phyloP scores from a whole-genome alignment of 23 tunicate species.

The Styela plicata region DNA sequence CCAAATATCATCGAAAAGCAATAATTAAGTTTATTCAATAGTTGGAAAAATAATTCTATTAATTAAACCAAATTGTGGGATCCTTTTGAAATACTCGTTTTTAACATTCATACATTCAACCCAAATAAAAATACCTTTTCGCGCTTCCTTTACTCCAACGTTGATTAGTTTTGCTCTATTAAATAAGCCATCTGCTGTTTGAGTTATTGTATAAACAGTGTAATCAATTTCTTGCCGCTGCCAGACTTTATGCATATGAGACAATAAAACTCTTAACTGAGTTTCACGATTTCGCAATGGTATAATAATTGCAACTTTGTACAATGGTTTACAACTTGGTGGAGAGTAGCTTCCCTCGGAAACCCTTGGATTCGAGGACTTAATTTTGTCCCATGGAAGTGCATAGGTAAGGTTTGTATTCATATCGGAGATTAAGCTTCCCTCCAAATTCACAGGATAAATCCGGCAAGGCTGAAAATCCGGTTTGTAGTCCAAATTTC shows the following conservation, averaged over 20 bases:
- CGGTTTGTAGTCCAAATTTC: background rate
- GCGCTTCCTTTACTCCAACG: conserved; percentile 41
- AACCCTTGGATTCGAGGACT: background rate
- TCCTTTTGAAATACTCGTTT: too few species aligned
- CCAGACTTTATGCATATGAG: conserved; percentile 44
- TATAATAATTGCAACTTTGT: conserved; percentile 44
- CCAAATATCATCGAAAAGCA: too few species aligned
- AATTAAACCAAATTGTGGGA: too few species aligned
- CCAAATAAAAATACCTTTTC: too few species aligned
- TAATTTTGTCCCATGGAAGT: background rate
- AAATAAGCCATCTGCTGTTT: conserved; percentile 11
- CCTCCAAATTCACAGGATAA: background rate
- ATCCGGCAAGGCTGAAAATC: background rate
- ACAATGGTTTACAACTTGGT: conserved; percentile 22
- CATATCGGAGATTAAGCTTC: background rate
- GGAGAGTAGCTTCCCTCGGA: conserved; percentile 8
- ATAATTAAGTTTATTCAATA: too few species aligned
- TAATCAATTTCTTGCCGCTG: conserved; percentile 56
- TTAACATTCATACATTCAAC: too few species aligned
- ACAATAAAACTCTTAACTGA: conserved; percentile 24
- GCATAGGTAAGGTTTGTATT: background rate
- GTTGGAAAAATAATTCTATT: too few species aligned
- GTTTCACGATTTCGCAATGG: conserved; percentile 33
- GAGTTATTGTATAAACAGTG: conserved; percentile 38
- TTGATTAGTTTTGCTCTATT: conserved; percentile 57